Evolutionary conservation across 2,888 invertebrate genomes (phyloP).

Genomic region (Nemotelus pantherinus): DNA sequence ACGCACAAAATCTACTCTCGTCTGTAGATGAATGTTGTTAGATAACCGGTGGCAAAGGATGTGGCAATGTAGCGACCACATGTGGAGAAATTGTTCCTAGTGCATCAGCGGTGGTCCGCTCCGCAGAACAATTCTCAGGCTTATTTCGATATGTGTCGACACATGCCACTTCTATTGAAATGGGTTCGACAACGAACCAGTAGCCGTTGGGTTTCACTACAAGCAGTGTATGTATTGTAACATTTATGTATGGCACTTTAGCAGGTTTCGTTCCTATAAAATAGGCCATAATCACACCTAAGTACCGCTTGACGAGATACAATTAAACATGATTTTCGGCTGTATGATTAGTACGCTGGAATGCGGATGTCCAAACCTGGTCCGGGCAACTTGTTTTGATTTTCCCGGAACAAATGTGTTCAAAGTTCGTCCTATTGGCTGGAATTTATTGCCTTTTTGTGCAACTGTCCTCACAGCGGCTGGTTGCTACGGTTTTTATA

Average conservation of each 20-base stretch:
- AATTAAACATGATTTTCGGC: conserved; percentile 83
- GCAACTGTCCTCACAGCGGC: too few relatives aligned
- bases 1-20: not conserved
- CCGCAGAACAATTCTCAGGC: conserved; percentile 76
- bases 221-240: conserved; percentile 89
- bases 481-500: too few relatives aligned
- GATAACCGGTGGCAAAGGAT: conserved; percentile 59
- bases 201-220: conserved; percentile 89
- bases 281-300: conserved; percentile 88
- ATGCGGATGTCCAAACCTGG: conserved; percentile 87
- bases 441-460: too few relatives aligned
- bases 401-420: conserved; percentile 71
- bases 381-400: conserved; percentile 52
- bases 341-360: conserved; percentile 89
- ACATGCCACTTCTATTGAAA: conserved; percentile 86
- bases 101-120: conserved; percentile 75
- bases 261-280: conserved; percentile 86
- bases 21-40: not conserved
- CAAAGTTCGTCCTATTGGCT: conserved; percentile 76
- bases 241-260: conserved; percentile 80
- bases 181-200: conserved; percentile 87
- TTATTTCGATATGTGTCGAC: conserved; percentile 90
- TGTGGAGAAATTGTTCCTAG: conserved; percentile 80
- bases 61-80: conserved; percentile 69
- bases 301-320: conserved; percentile 93